A percentile compares a stretch with the other conserved stretches of the same genome.
Evolutionary conservation across 2,113 vertebrate species (phyloP).

Genomic region (Dinomys branickii): DNA sequence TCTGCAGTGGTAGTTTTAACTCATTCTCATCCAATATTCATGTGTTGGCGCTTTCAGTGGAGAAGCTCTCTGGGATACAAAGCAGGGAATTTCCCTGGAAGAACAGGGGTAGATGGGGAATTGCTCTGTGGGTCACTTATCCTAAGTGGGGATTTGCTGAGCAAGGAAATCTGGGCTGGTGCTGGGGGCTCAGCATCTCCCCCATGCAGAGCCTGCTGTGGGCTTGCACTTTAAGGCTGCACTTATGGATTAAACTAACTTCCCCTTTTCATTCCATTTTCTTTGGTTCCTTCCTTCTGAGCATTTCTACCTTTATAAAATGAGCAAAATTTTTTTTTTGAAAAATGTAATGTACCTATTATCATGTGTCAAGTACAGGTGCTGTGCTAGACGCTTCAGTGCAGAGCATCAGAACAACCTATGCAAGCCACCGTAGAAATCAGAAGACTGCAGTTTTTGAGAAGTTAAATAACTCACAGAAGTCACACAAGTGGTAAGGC

Average conservation of each 20-base stretch:
- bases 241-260: not conserved
- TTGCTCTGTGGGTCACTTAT: not conserved
- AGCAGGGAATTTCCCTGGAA: constrained; percentile 6
- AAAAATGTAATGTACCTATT: not conserved
- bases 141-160: not conserved
- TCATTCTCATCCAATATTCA: constrained; percentile 57
- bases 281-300: not conserved
- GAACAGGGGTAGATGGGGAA: not conserved
- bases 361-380: not conserved
- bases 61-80: not conserved
- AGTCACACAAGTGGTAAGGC: not conserved
- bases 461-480: not conserved
- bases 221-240: not conserved
- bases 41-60: not conserved
- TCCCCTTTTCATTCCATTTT: not conserved
- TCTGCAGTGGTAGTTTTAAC: not conserved
- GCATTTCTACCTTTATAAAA: not conserved
- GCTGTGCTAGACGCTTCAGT: not conserved
- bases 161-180: no score
- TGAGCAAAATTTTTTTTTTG: not conserved
- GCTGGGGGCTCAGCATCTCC: not conserved
- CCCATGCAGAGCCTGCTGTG: accelerated
- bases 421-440: not conserved
- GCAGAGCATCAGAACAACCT: not conserved
- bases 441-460: not conserved